Evolutionary conservation across 2,797 vertebrate species (phyloP).

Genomic region (Hippoglossus hippoglossus): DNA sequence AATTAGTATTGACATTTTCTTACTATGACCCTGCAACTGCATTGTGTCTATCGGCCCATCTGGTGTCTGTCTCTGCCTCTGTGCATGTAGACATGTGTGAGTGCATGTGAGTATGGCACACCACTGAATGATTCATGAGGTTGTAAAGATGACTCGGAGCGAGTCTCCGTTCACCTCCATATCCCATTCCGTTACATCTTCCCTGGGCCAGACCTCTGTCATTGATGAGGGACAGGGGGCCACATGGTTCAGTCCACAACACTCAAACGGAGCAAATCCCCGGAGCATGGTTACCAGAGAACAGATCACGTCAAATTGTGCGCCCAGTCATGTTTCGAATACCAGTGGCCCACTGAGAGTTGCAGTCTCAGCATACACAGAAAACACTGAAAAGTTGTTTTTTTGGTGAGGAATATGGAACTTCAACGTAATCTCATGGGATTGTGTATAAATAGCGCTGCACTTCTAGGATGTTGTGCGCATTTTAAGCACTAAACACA

Average conservation of each 20-base stretch:
- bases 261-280: conserved; percentile 72
- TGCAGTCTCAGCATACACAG: conserved; percentile 21
- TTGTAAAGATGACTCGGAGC: conserved; percentile 71
- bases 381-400: conserved; percentile 9
- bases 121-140: conserved; percentile 77
- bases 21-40: background rate
- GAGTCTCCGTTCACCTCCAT: conserved; percentile 71
- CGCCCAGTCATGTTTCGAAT: conserved; percentile 76
- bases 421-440: background rate
- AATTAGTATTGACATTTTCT: background rate
- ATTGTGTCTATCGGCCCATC: conserved; percentile 16
- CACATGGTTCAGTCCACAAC: conserved; percentile 67
- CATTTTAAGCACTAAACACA: background rate
- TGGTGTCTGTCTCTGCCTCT: conserved; percentile 5
- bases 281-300: conserved; percentile 69
- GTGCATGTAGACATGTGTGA: conserved; percentile 6
- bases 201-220: conserved; percentile 68
- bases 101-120: conserved; percentile 3
- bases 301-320: conserved; percentile 74
- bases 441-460: background rate
- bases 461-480: background rate
- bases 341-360: conserved; percentile 55
- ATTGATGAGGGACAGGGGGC: conserved; percentile 76
- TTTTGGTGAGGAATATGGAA: conserved; percentile 17
- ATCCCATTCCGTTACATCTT: conserved; percentile 78